Evolutionary conservation across 2,113 vertebrate species (phyloP), one percentile per base, ranked within the genome.

Genomic region (Mirounga angustirostris): DNA sequence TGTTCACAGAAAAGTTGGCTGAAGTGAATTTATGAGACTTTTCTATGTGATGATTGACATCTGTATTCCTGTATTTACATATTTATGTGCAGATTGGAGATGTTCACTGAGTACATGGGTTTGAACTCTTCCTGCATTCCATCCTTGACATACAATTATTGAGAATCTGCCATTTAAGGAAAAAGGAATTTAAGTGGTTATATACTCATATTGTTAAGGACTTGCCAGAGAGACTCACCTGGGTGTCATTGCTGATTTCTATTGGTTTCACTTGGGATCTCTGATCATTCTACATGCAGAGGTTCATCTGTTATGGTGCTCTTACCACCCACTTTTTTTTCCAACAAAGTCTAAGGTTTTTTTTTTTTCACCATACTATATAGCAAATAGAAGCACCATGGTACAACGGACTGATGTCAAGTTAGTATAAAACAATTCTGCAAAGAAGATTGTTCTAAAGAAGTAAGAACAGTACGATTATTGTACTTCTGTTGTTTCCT

Each of bases 121-220:
- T 96, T 95, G 43, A 95, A 88, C 63, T 69, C 76, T 82, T 88
- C 4, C 21, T 52, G 83, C 18, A 63, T 78, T 71, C 36, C 50
- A 59, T 94, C 52, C 36, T 78, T 96, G 79, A 74, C 19, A 79
- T 40, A 63, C 4, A 91, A 84, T 40, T 82, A 89, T n/a, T 95
- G 71, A 91, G 52, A 89, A 54, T 52, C 4, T 80, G 16, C 21
- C 14, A 84, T 84, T 76, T 73, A 30, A 61, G 12, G 56, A 79
- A 96, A 59, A 81, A 63, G 26, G 5, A 58, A 63, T n/a, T 63
- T n/a, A 79, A 96, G 52, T 63, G 12, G 61, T 74, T 85, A 54
- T 79, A 40, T 14, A 52, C 54, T 97, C 46, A 43, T n/a, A 46
- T 56, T 88, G n/a, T 63, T 50, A 94, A 92, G 22, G 22, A 79